Evolutionary conservation across 2,113 vertebrate species (phyloP), one percentile per base, ranked within the genome.

Genomic region (Serilophus lunatus): DNA sequence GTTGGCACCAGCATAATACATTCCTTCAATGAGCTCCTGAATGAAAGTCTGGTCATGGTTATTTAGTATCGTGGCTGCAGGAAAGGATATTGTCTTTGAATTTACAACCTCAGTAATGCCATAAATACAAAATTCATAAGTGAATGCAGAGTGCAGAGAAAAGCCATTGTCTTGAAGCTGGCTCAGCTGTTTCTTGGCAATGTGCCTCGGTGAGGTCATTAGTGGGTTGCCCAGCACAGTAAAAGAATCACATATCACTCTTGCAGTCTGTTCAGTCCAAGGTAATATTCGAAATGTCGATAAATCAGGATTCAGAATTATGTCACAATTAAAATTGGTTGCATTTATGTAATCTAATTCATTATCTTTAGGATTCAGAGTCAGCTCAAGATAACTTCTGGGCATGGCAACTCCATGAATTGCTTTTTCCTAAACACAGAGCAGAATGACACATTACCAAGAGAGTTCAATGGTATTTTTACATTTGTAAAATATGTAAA

Each of bases 241-340:
- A 97, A 98, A 99, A 18, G 99, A 98, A 95, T 99, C 99, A 8
- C 99, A 99, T 92, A 99, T 99, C 88, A 99, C 98, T 82, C 99
- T 98, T 0, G 98, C 99, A 1, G 98, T 99, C 95, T 99, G 98
- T 82, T 99, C 98, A 3, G 97, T 98, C 99, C 99, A 99, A 1
- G 99, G 99, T 20, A 99, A 91, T 33, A 98, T 97, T 92, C 97
- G 96, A 82, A 99, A 99, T 0, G 99, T 99, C 5, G 98, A 97
- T 33, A 99, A 96, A 87, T 99, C 99, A 2, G 99, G 99, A 68
- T 99, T 98, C 88, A 99, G 97, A 49, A 99, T 98, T 38, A 99
- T 97, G 82, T 99, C 99, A 56, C 98, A 99, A 87, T 98, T 98
- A 96, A 99, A 99, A 97, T 98, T 99, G 3, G 98, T 98, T 29